Base-by-base conservation (phyloP, 2,113 vertebrate species). In the Hylia prasina region DNA sequence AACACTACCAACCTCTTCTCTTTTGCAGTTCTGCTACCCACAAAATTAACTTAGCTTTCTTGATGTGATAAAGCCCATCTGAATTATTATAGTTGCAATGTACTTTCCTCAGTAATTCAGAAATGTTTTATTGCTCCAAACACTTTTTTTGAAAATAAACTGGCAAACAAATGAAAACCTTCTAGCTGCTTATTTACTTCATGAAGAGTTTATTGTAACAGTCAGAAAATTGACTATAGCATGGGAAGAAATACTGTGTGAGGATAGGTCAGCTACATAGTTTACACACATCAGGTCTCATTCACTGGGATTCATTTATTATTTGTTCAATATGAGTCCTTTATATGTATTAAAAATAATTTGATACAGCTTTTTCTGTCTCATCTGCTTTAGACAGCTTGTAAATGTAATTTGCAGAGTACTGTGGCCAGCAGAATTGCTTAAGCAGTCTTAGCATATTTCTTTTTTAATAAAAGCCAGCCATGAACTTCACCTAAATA, bases 101-200 rank as follows among this genome's bases (percentile, higher is more conserved):
- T 94, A 60, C 53, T 91, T 64, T 94, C 39, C 23, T 78, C 85
- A 94, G 19, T 85, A 85, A 87, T 96, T 95, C 68, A 79, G 78
- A 94, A 92, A 70, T 25, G 15, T 89, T 93, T 93, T 71, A 66
- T 87, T 87, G 77, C 48, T 77, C 78, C 42, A 64, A 93, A 91
- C 23, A 24, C 3, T 16, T 42, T 44, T 56, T 65, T 22, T 11
- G 7, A 30, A 60, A 47, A 89, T n/a, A 82, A 68, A 75, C 22
- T 68, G 53, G 40, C 53, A 53, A 45, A 75, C 47, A 77, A 77
- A 77, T 77, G 18, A 56, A 77, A 77, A 35, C 10, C 25, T 68
- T 68, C 33, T 42, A 42, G 47, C 40, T 48, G 10, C 28, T 63
- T 56, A 42, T 77, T 83, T 83, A 33, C 10, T 70, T 70, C 21